These are phyloP conservation scores for Thymelicus sylvestris DNA, from an alignment of 2,888 invertebrate species.

Conservation along the genomic window DNA sequence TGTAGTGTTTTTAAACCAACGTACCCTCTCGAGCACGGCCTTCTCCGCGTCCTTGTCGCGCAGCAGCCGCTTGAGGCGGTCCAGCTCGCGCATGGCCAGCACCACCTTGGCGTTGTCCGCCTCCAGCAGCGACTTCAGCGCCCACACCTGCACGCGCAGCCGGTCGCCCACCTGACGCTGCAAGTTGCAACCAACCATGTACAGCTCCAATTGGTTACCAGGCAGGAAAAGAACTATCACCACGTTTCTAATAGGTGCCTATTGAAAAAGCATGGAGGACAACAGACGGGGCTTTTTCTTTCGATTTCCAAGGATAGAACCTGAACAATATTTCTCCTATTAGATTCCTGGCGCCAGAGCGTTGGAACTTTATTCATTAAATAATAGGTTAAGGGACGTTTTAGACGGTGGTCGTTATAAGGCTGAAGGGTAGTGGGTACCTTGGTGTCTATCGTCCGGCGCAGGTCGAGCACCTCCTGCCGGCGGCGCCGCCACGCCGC, in stretches of 20 bases:
- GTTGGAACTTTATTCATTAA: too few relatives aligned
- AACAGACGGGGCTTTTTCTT: too few relatives aligned
- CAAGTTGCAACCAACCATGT: conserved; percentile 40
- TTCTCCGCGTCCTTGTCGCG: conserved; percentile 75
- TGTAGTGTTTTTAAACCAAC: too few relatives aligned
- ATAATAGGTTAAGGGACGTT: too few relatives aligned
- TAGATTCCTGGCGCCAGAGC: too few relatives aligned
- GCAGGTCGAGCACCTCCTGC: conserved; percentile 73
- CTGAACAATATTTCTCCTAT: too few relatives aligned
- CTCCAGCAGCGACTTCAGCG: conserved; percentile 83
- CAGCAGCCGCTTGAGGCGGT: conserved; percentile 74
- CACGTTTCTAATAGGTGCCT: too few relatives aligned
- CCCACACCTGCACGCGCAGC: conserved; percentile 83
- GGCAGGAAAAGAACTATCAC: too few relatives aligned
- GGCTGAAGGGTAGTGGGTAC: conserved; percentile 48
- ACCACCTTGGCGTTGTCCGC: conserved; percentile 82
- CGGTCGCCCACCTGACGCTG: conserved; percentile 73
- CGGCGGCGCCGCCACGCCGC: conserved; percentile 82
- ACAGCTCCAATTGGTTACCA: too few relatives aligned
- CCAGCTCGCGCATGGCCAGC: conserved; percentile 60
- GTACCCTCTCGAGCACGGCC: conserved; percentile 67
- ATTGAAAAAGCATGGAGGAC: too few relatives aligned
- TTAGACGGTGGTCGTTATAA: too few relatives aligned
- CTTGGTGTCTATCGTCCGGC: conserved; percentile 75
- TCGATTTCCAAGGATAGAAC: too few relatives aligned